Evolutionary conservation across 2,113 vertebrate genomes (phyloP).

Genomic region (Anolis sagrei): DNA sequence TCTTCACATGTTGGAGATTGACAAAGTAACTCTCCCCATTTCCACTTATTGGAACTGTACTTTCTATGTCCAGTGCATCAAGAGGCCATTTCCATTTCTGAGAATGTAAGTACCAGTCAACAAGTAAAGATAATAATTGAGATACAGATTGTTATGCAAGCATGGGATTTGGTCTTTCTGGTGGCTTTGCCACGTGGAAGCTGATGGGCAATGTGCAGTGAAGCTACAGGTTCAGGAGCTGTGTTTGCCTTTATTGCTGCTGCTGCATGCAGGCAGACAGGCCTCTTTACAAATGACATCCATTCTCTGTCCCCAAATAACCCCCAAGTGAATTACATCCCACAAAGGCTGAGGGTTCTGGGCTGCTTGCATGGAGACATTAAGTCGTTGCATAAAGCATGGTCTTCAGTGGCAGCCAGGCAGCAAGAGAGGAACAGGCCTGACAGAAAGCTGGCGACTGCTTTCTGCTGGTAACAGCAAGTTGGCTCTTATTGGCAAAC

Average conservation of each 20-base stretch:
- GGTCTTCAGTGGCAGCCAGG: constrained; percentile 25
- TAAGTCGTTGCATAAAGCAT: constrained; percentile 34
- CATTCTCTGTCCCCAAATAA: background rate
- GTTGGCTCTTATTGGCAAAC: constrained; percentile 42
- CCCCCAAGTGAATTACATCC: background rate
- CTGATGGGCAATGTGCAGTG: background rate
- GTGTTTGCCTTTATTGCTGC: rapidly evolving
- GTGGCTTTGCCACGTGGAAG: rapidly evolving
- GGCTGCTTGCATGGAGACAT: constrained; percentile 37
- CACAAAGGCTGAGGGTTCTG: background rate
- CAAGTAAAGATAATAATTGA: background rate
- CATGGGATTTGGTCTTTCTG: background rate
- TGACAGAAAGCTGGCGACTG: constrained; percentile 50
- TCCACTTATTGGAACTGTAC: background rate
- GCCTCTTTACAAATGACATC: background rate
- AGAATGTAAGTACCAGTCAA: background rate
- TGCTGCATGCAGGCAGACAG: background rate
- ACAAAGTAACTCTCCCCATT: background rate
- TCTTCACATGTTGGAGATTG: background rate
- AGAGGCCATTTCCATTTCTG: background rate
- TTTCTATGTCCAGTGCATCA: background rate
- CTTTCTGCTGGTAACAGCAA: constrained; percentile 56
- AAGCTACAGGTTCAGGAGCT: background rate
- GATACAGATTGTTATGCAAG: background rate
- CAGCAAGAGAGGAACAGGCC: constrained; percentile 14